Evolutionary conservation across 2,113 vertebrate genomes (phyloP), one percentile per base, ranked within the genome.

Genomic region (Nothocercus julius): DNA sequence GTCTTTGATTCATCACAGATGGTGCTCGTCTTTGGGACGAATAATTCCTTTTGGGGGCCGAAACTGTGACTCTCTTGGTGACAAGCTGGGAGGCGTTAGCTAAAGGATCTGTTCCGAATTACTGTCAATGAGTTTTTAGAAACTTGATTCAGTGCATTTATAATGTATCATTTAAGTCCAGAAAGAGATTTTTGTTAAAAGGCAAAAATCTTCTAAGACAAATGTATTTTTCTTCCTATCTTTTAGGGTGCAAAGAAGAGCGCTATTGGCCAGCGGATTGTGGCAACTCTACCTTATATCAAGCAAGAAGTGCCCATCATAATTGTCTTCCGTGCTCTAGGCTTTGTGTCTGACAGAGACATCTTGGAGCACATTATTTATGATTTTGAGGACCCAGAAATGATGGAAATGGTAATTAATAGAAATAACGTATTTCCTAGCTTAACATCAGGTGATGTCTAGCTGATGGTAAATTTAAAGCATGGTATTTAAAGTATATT

Each of bases 251-350:
- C 99, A 4, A 99, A 99, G 96, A 99, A 99, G 97, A 99, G 99
- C 30, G 99, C 99, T 15, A 99, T 99, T 19, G 99, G 99, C 38
- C 99, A 99, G 96, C 99, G 99, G 96, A 99, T 99, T 11, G 99
- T 99, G 28, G 99, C 99, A 84, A 99, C 99, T 8, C 96, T 99
- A 79, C 99, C 99, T 0, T 99, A 99, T 59, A 99, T 99, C 96
- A 98, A 99, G 84, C 99, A 99, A 94, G 99, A 99, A 98, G 99
- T 99, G n/a, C 99, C 99, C 91, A 99, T 99, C 97, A 99, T 99
- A 90, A 99, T 99, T 40, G 99, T 99, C 85, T 99, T 99, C 47
- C 98, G 99, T 89, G 99, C 99, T 1, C 95, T 99, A 34, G 99
- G 99, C 61, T 99, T 99, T 91, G 99, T 99, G 93, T 99, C 99